phyloP scores from a whole-genome alignment of 2,113 vertebrate genomes.

The Furnarius figulus region DNA sequence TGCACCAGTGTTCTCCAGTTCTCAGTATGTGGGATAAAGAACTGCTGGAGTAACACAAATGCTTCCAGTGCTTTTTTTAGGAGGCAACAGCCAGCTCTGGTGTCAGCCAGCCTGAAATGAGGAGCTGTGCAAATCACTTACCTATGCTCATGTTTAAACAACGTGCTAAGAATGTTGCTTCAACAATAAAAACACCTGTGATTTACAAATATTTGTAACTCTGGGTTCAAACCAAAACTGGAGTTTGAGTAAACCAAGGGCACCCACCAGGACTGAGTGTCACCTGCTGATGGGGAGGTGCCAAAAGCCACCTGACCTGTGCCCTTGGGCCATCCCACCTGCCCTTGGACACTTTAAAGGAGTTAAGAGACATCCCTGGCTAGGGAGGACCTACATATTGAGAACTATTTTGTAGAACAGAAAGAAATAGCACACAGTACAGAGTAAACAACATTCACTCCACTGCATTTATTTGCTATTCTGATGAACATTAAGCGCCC shows the following conservation, averaged over 20 bases:
- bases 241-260: neutral
- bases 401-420: neutral
- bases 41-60: neutral
- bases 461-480: neutral
- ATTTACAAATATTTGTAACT: neutral
- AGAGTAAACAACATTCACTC: neutral
- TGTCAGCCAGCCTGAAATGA: neutral
- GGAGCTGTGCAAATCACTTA: neutral
- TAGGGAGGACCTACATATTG: neutral
- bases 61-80: neutral
- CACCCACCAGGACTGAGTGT: neutral
- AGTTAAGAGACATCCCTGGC: neutral
- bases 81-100: neutral
- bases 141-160: neutral
- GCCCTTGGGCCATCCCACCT: neutral
- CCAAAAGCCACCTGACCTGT: neutral
- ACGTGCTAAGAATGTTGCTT: neutral
- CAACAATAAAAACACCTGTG: neutral
- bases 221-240: neutral
- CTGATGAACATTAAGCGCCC: neutral
- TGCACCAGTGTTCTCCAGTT: neutral
- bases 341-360: neutral
- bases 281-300: neutral
- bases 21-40: neutral
- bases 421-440: fast-evolving